phyloP scores from a whole-genome alignment of 1,140 invertebrate genomes.

The Drosophila ambigua region DNA sequence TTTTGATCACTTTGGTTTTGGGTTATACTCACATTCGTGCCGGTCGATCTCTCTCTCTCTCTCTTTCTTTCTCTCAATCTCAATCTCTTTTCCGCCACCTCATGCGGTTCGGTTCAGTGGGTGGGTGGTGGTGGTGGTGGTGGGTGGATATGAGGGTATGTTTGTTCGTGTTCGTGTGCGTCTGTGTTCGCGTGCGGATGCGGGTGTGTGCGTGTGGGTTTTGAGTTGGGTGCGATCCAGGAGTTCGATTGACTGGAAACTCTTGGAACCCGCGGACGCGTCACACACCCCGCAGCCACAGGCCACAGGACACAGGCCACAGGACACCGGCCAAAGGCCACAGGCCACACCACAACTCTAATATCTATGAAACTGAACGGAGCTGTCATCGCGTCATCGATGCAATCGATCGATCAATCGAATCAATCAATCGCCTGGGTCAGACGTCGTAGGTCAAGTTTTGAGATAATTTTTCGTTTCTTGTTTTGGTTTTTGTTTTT shows the following conservation, averaged over 20 bases:
- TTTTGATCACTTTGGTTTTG: conserved; percentile 25
- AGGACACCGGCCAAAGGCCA: conserved; percentile 24
- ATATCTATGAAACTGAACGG: conserved; percentile 31
- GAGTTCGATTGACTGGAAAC: neutral
- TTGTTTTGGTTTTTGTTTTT: conserved; percentile 1
- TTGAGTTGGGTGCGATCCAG: neutral
- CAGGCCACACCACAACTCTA: conserved; percentile 36
- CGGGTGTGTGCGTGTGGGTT: neutral
- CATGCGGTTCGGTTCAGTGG: conserved; percentile 3
- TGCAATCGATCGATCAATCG: conserved; percentile 34
- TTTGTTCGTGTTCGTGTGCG: conserved; percentile 7
- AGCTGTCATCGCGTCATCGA: conserved; percentile 33
- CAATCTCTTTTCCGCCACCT: conserved; percentile 35
- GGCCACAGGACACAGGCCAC: conserved; percentile 18
- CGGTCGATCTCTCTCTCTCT: conserved; percentile 24
- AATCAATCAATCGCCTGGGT: conserved; percentile 18
- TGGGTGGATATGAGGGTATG: conserved; percentile 20
- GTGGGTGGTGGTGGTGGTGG: conserved; percentile 3
- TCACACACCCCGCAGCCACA: conserved; percentile 21
- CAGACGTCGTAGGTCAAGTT: conserved; percentile 16
- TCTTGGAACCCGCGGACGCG: neutral
- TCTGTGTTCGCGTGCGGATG: conserved; percentile 10
- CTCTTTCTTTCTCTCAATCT: conserved; percentile 22
- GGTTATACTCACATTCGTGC: conserved; percentile 49
- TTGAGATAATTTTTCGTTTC: neutral